phyloP scores from a whole-genome alignment of 1,140 invertebrate genomes.

The Palaemon carinicauda region DNA sequence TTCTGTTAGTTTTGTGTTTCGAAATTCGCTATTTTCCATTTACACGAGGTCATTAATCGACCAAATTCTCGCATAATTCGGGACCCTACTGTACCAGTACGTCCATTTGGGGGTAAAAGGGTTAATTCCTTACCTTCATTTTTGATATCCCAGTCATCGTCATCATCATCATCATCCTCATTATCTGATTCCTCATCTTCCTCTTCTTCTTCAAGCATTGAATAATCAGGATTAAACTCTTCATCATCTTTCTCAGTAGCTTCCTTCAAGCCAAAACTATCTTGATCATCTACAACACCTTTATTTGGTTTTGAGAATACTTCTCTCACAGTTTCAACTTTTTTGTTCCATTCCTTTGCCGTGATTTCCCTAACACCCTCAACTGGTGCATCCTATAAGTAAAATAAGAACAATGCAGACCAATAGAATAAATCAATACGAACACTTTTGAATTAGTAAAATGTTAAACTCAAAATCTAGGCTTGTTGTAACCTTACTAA shows the following conservation, averaged over 20 bases:
- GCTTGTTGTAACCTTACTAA: too few species aligned
- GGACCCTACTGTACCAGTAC: too few species aligned
- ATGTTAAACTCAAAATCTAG: too few species aligned
- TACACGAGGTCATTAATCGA: too few species aligned
- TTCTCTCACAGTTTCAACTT: neutral
- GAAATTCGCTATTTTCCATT: too few species aligned
- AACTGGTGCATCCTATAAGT: constrained; percentile 20
- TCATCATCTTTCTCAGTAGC: constrained; percentile 39
- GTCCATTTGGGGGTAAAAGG: too few species aligned
- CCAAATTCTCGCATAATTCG: too few species aligned
- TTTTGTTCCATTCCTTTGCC: constrained; percentile 13
- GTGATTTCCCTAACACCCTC: constrained; percentile 25
- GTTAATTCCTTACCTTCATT: constrained; percentile 6
- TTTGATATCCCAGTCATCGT: constrained; percentile 40
- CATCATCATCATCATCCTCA: constrained; percentile 32
- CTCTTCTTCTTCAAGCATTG: neutral
- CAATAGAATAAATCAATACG: neutral
- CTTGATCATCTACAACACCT: neutral
- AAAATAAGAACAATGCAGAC: neutral
- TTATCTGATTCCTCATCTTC: too few species aligned
- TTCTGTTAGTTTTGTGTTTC: too few species aligned
- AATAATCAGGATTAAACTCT: constrained; percentile 9
- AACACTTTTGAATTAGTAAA: too few species aligned
- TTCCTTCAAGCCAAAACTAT: constrained; percentile 29
- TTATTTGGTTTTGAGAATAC: neutral